Conservation (phyloP, 2,113 vertebrate genomes). For the Salminus brasiliensis region DNA sequence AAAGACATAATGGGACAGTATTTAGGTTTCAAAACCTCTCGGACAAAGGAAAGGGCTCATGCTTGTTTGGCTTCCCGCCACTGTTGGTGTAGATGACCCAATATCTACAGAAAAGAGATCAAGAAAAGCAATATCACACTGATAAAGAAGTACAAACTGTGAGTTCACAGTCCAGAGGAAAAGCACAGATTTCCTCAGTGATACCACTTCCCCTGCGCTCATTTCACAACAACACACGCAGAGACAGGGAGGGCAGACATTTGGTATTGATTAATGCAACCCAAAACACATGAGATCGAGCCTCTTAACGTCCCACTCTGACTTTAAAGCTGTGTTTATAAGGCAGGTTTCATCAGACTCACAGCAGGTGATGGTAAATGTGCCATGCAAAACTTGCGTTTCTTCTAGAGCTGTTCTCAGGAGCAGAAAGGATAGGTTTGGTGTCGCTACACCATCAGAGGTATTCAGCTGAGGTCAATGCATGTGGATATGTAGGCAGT, state of each 20-base stretch:
- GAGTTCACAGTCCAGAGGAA: neutral
- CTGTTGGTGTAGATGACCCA: neutral
- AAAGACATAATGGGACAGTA: conserved; percentile 60
- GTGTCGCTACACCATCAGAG: neutral
- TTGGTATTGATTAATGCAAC: conserved; percentile 43
- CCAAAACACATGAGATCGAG: conserved; percentile 48
- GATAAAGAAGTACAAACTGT: conserved; percentile 24
- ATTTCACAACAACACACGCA: conserved; percentile 50
- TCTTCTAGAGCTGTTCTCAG: conserved; percentile 40
- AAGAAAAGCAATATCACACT: conserved; percentile 35
- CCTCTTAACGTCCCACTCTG: conserved; percentile 29
- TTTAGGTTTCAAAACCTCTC: neutral
- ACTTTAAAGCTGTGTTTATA: conserved; percentile 43
- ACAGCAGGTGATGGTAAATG: conserved; percentile 35
- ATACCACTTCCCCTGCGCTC: conserved; percentile 30
- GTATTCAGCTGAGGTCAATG: no score
- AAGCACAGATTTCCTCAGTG: conserved; percentile 4
- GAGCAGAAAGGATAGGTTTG: neutral
- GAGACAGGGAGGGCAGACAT: conserved; percentile 41
- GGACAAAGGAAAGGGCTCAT: conserved; percentile 1
- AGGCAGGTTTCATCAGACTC: conserved; percentile 53
- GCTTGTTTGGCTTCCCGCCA: neutral
- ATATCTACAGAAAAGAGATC: neutral
- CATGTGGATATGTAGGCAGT: no score
- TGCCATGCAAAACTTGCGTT: conserved; percentile 40